Evolutionary conservation across 2,113 vertebrate genomes (phyloP).

Genomic region (Epinephelus lanceolatus): DNA sequence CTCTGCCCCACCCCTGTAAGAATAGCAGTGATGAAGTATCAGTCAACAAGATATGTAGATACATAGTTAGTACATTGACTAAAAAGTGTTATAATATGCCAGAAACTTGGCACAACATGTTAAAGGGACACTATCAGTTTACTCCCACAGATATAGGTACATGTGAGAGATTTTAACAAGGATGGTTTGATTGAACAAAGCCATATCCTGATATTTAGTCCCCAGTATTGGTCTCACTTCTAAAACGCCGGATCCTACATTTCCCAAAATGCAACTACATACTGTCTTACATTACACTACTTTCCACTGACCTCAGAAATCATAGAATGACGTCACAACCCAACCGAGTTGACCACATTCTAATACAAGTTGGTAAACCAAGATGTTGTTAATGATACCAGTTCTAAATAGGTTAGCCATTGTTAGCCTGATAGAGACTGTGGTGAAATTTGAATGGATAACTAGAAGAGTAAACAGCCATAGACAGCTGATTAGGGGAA

Average conservation of each 20-base stretch:
- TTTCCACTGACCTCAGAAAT: too few relatives aligned
- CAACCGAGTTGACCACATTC: too few relatives aligned
- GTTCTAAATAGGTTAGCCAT: too few relatives aligned
- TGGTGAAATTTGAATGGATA: too few relatives aligned
- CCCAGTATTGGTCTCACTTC: neutral
- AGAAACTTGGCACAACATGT: neutral
- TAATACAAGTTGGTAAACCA: too few relatives aligned
- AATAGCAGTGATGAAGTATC: neutral
- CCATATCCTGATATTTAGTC: neutral
- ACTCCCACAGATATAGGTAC: neutral
- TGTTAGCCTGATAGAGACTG: too few relatives aligned
- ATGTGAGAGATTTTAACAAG: neutral
- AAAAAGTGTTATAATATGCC: neutral
- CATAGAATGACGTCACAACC: too few relatives aligned
- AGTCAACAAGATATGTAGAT: neutral
- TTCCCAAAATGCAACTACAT: neutral
- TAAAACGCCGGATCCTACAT: neutral
- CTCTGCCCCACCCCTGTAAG: conserved; percentile 1
- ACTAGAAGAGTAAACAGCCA: too few relatives aligned
- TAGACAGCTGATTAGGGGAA: too few relatives aligned
- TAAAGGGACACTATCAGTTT: neutral
- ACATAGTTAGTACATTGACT: too few relatives aligned
- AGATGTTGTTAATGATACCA: too few relatives aligned
- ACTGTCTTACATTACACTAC: neutral
- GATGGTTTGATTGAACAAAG: neutral